Conservation (phyloP, 53 echinoderm and acorn worm genomes). For the Mesocentrotus franciscanus region DNA sequence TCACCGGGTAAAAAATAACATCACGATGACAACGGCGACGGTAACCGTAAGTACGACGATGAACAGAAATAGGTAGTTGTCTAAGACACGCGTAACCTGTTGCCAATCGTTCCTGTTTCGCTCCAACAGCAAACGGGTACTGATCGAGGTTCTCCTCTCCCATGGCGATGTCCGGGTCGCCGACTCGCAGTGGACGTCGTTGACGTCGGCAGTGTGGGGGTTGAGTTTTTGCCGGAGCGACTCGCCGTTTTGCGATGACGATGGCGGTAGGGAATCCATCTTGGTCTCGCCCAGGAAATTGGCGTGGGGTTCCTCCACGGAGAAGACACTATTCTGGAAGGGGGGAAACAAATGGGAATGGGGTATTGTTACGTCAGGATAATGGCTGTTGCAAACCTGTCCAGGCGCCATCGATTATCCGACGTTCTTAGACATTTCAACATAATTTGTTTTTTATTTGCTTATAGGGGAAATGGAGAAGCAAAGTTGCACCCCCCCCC, state of each 20-base stretch:
- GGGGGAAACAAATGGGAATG: not conserved
- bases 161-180: not conserved
- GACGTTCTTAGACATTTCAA: too few species aligned
- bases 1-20: slow-evolving; percentile 10
- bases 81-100: not conserved
- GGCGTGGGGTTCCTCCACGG: not conserved
- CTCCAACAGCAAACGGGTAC: slow-evolving; percentile 15
- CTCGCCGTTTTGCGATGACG: not conserved
- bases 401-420: too few species aligned
- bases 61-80: slow-evolving; percentile 51
- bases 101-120: slow-evolving; percentile 55
- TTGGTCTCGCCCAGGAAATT: not conserved
- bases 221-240: not conserved
- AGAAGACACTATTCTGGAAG: slow-evolving; percentile 33
- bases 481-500: too few species aligned
- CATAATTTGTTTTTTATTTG: too few species aligned
- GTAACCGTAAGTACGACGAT: not conserved
- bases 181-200: not conserved
- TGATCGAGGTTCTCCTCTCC: slow-evolving; percentile 8
- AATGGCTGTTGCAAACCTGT: too few species aligned
- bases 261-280: not conserved
- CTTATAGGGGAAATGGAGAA: too few species aligned
- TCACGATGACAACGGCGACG: slow-evolving; percentile 22
- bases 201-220: not conserved
- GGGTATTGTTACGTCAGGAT: not conserved